Evolutionary conservation across 2,888 invertebrate species (phyloP).

Genomic region (Scaptomyza polygonia): DNA sequence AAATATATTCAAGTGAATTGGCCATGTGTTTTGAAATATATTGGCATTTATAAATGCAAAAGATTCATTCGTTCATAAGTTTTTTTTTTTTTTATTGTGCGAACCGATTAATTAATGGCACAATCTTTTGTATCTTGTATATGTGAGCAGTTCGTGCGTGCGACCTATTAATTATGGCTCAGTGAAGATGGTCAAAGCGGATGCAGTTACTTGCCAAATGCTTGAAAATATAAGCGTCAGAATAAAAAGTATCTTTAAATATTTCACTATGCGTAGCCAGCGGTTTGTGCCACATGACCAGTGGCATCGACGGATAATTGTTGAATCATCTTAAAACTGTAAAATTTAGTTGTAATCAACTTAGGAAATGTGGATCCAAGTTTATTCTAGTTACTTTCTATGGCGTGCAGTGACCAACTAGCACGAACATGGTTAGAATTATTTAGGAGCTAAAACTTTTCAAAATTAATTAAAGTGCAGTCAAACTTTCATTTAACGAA

Average conservation of each 20-base stretch:
- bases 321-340: slow-evolving; percentile 33
- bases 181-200: slow-evolving; percentile 63
- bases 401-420: background rate
- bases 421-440: background rate
- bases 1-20: slow-evolving; percentile 35
- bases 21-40: slow-evolving; percentile 22
- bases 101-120: slow-evolving; percentile 77
- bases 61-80: slow-evolving; percentile 41
- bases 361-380: slow-evolving; percentile 1
- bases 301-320: slow-evolving; percentile 50
- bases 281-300: slow-evolving; percentile 49
- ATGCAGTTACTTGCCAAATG: slow-evolving; percentile 44
- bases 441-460: too few species aligned
- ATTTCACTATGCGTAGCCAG: slow-evolving; percentile 45
- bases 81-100: slow-evolving; percentile 28
- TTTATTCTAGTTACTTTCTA: slow-evolving; percentile 20
- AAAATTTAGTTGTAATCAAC: slow-evolving; percentile 35
- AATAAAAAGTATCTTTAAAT: slow-evolving; percentile 28
- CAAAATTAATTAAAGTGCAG: too few species aligned
- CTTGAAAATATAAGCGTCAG: slow-evolving; percentile 6
- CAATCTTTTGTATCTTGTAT: slow-evolving; percentile 45
- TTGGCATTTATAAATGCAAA: slow-evolving; percentile 35
- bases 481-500: too few species aligned
- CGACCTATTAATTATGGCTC: slow-evolving; percentile 71
- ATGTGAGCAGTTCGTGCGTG: slow-evolving; percentile 27